phyloP scores from a whole-genome alignment of 1,140 invertebrate genomes.

The Drosophila obscura region DNA sequence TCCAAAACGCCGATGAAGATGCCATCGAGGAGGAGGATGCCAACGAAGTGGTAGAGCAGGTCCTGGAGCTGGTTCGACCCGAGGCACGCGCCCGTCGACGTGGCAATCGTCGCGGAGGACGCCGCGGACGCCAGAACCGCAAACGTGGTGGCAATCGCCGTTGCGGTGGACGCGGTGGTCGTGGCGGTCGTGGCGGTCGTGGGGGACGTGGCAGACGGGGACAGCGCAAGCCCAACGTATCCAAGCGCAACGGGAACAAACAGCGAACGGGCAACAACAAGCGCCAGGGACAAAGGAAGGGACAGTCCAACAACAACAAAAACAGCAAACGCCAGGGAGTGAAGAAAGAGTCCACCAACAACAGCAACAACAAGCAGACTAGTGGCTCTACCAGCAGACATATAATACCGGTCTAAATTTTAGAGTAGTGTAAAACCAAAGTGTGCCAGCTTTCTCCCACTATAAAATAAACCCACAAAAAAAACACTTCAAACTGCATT shows the following conservation, averaged over 20 bases:
- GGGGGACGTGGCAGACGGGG: slow-evolving; percentile 28
- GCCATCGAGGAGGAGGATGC: slow-evolving; percentile 9
- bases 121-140: slow-evolving; percentile 10
- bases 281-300: slow-evolving; percentile 20
- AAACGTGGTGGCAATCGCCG: slow-evolving; percentile 34
- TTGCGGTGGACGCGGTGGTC: slow-evolving; percentile 15
- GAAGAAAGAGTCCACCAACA: background rate
- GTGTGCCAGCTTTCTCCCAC: background rate
- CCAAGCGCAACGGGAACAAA: slow-evolving; percentile 22
- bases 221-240: slow-evolving; percentile 16
- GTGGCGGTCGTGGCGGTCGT: slow-evolving; percentile 5
- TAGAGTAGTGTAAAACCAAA: background rate
- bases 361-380: slow-evolving; percentile 12
- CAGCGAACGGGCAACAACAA: slow-evolving; percentile 23
- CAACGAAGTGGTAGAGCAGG: slow-evolving; percentile 14
- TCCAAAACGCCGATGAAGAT: slow-evolving; percentile 13
- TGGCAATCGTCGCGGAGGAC: slow-evolving; percentile 6
- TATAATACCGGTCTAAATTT: slow-evolving; percentile 9
- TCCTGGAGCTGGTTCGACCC: background rate
- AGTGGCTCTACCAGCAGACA: background rate
- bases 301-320: background rate
- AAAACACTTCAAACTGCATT: background rate
- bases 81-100: slow-evolving; percentile 4
- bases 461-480: background rate
- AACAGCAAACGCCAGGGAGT: background rate